Percentiles rank a stretch among this genome's conserved stretches.
Evolutionary conservation across 2,797 vertebrate genomes (phyloP).

Genomic region (Heliangelus exortis): DNA sequence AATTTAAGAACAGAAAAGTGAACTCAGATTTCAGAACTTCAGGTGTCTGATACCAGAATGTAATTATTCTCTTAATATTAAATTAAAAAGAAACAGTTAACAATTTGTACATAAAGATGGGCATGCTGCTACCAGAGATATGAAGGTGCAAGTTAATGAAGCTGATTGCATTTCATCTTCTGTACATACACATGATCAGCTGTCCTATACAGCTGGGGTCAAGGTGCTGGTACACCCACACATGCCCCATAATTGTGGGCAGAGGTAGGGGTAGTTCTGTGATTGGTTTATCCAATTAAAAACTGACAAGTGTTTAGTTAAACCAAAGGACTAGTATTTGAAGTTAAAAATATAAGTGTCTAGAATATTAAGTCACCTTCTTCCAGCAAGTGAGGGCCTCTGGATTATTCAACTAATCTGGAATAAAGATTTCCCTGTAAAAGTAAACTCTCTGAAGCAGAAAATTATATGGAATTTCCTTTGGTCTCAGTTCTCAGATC

Average conservation of each 20-base stretch:
- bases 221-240: neutral
- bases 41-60: neutral
- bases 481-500: neutral
- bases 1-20: neutral
- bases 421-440: constrained; percentile 51
- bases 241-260: neutral
- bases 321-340: neutral
- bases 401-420: constrained; percentile 19
- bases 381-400: neutral
- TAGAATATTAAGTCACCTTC: neutral
- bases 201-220: neutral
- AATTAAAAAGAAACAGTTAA: neutral
- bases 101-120: neutral
- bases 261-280: neutral
- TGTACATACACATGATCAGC: neutral
- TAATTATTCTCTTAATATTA: neutral
- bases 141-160: neutral
- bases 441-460: constrained; percentile 41
- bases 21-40: neutral
- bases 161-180: neutral
- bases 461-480: constrained; percentile 51
- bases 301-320: neutral
- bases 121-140: neutral
- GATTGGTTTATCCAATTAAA: neutral
- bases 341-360: neutral